Conservation (phyloP, 2,113 vertebrate species). For the Collichthys lucidus region DNA sequence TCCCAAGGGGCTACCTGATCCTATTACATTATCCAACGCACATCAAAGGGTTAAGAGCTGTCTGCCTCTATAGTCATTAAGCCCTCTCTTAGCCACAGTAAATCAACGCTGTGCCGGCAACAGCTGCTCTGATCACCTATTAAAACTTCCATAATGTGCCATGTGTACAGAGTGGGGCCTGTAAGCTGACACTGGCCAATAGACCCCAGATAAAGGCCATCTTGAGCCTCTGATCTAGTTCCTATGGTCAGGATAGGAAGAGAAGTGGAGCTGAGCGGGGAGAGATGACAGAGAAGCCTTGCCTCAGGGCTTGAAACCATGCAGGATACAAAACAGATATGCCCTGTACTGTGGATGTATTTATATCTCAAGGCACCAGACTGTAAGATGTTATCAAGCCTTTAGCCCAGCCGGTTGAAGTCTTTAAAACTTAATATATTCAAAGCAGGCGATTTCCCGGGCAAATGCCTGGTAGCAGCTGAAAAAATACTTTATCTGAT, state of each 20-base stretch:
- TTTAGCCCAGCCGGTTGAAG: slow-evolving; percentile 45
- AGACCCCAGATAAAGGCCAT: slow-evolving; percentile 68
- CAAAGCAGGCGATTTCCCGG: slow-evolving; percentile 54
- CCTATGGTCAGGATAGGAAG: slow-evolving; percentile 51
- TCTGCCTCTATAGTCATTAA: slow-evolving; percentile 82
- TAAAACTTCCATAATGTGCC: slow-evolving; percentile 77
- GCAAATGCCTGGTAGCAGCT: slow-evolving; percentile 52
- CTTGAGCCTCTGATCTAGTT: slow-evolving; percentile 65
- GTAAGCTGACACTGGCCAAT: slow-evolving; percentile 74
- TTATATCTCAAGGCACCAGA: slow-evolving; percentile 52
- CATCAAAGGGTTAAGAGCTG: slow-evolving; percentile 83
- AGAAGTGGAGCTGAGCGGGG: slow-evolving; percentile 50
- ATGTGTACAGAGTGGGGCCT: slow-evolving; percentile 68
- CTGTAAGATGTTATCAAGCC: slow-evolving; percentile 57
- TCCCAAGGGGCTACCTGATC: slow-evolving; percentile 76
- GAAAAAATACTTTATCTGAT: slow-evolving; percentile 49
- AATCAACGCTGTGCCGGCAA: slow-evolving; percentile 78
- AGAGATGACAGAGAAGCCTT: slow-evolving; percentile 61
- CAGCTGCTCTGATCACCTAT: slow-evolving; percentile 83
- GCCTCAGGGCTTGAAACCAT: slow-evolving; percentile 49
- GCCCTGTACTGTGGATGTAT: slow-evolving; percentile 44
- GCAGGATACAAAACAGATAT: slow-evolving; percentile 48
- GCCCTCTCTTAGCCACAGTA: slow-evolving; percentile 77
- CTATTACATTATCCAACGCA: slow-evolving; percentile 76
- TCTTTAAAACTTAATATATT: slow-evolving; percentile 61